Conservation (phyloP, 2,113 vertebrate species). For the Rhinichthys klamathensis region DNA sequence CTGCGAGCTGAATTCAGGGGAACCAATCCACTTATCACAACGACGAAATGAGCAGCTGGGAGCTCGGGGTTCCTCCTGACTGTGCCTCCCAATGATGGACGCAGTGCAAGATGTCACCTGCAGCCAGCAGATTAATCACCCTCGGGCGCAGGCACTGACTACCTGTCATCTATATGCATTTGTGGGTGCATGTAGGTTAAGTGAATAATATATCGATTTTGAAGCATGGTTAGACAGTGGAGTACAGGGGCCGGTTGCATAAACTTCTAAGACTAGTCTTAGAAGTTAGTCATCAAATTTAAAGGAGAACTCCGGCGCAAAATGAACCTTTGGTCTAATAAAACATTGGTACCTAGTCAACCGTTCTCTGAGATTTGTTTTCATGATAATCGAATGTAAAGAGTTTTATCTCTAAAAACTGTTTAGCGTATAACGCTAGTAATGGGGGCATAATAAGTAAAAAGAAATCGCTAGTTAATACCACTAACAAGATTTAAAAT, state of each 20-base stretch:
- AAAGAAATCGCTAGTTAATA: too few species aligned
- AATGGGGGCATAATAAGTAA: too few species aligned
- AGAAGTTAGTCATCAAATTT: too few species aligned
- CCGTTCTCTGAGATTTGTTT: too few species aligned
- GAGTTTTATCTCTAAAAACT: too few species aligned
- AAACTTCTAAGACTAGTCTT: too few species aligned
- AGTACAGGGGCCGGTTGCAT: not conserved
- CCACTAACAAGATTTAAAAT: too few species aligned
- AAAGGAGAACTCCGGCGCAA: too few species aligned
- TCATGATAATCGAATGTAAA: too few species aligned
- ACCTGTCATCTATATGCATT: not conserved
- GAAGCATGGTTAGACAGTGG: not conserved
- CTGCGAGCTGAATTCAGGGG: conserved; percentile 37
- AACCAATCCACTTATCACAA: conserved; percentile 37
- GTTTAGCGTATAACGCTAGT: too few species aligned
- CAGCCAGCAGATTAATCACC: conserved; percentile 21
- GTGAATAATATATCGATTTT: not conserved
- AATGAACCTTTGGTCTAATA: too few species aligned
- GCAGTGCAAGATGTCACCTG: not conserved
- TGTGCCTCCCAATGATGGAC: conserved; percentile 1
- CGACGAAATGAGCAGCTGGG: conserved; percentile 32
- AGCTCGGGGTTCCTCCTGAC: not conserved
- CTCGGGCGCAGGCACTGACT: not conserved
- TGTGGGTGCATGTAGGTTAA: not conserved
- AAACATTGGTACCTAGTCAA: too few species aligned